A percentile compares a stretch with the other conserved stretches of the same genome.
These are phyloP conservation scores for Liparis tanakae DNA, from an alignment of 2,797 vertebrate species.

Conservation along the genomic window DNA sequence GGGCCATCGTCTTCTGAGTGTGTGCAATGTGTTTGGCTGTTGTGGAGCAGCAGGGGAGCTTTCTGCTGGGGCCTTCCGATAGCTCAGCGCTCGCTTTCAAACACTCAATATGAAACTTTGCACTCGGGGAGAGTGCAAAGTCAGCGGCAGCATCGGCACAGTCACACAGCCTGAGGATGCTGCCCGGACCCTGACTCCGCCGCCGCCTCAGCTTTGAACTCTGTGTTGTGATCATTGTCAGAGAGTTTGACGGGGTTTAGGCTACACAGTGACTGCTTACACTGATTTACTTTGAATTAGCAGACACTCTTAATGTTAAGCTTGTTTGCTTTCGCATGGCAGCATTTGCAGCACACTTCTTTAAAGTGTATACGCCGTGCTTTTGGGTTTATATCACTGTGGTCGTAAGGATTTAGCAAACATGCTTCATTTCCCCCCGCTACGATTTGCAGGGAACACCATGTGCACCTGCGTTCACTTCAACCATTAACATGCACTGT, in stretches of 20 bases:
- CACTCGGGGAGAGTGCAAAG: background rate
- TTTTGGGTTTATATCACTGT: constrained; percentile 20
- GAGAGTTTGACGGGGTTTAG: constrained; percentile 2
- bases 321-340: constrained; percentile 22
- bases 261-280: constrained; percentile 15
- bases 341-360: constrained; percentile 28
- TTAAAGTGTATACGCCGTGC: constrained; percentile 15
- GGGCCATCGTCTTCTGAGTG: constrained; percentile 42
- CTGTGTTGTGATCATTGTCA: constrained; percentile 8
- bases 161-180: background rate
- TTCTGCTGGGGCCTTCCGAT: constrained; percentile 25
- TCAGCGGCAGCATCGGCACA: background rate
- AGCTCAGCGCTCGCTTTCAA: constrained; percentile 3
- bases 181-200: background rate
- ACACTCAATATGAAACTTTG: background rate
- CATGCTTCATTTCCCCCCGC: constrained; percentile 18
- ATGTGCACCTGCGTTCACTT: constrained; percentile 61
- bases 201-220: constrained; percentile 9
- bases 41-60: constrained; percentile 17
- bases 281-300: constrained; percentile 30
- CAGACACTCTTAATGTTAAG: constrained; percentile 19
- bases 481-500: constrained; percentile 55
- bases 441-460: constrained; percentile 39
- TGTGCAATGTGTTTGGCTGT: constrained; percentile 39
- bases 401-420: constrained; percentile 53